phyloP scores from a whole-genome alignment of 1,140 invertebrate species.

The Scaptomyza pallida region DNA sequence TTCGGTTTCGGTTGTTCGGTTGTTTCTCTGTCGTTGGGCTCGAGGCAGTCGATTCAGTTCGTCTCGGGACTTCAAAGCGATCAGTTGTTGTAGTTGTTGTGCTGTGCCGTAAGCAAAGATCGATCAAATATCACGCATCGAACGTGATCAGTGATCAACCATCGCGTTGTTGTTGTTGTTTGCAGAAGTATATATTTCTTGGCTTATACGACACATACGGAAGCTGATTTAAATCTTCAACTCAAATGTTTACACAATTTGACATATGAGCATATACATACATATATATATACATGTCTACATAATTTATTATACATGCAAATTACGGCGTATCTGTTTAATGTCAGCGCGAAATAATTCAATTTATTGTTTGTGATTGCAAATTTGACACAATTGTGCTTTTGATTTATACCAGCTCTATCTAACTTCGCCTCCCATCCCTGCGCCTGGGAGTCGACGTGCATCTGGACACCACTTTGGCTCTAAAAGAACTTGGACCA shows the following conservation, averaged over 20 bases:
- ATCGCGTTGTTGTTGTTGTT: not conserved
- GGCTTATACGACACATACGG: constrained; percentile 44
- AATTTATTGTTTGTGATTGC: constrained; percentile 75
- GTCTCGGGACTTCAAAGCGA: constrained; percentile 76
- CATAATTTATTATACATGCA: constrained; percentile 60
- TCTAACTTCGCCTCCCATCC: no score
- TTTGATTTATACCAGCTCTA: constrained; percentile 53
- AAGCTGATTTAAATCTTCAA: constrained; percentile 52
- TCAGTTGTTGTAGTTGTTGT: constrained; percentile 53
- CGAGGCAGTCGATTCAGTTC: constrained; percentile 41
- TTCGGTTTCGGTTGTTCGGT: constrained; percentile 67
- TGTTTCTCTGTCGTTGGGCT: no score
- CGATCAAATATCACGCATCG: constrained; percentile 36
- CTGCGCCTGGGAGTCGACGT: no score
- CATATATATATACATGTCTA: constrained; percentile 4
- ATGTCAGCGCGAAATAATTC: constrained; percentile 58
- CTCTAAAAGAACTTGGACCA: constrained; percentile 22
- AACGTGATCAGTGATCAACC: constrained; percentile 25
- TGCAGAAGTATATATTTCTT: constrained; percentile 4
- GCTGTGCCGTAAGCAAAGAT: constrained; percentile 56
- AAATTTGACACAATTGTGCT: constrained; percentile 74
- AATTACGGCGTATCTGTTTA: constrained; percentile 61
- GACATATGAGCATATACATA: constrained; percentile 18
- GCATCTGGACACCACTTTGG: constrained; percentile 2
- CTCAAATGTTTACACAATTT: constrained; percentile 55